Evolutionary conservation across 2,113 vertebrate species (phyloP).

Genomic region (Nyctibius bracteatus): DNA sequence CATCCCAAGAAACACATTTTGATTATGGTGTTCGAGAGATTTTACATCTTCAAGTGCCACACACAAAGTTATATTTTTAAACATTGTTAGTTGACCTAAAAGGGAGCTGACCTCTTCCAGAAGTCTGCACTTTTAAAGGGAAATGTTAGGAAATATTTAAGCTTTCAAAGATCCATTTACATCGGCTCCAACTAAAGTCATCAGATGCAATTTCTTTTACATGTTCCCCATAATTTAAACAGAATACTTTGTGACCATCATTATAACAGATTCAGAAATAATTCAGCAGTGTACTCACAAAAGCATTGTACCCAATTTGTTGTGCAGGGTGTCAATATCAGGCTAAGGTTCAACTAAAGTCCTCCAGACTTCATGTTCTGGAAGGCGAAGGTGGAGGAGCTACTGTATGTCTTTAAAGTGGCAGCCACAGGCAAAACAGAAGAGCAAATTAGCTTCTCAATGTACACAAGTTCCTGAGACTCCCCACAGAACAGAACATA

Average conservation of each 20-base stretch:
- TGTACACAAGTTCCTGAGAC: accelerated
- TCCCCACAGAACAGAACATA: not conserved
- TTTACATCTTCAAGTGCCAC: not conserved
- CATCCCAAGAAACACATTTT: not conserved
- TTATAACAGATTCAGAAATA: not conserved
- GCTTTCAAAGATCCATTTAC: not conserved
- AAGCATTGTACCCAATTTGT: not conserved
- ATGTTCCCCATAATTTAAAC: not conserved
- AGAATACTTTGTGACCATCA: not conserved
- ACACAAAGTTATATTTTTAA: not conserved
- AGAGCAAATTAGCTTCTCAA: not conserved
- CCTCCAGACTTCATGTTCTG: not conserved
- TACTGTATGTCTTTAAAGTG: not conserved
- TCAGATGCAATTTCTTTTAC: not conserved
- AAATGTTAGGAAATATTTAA: not conserved
- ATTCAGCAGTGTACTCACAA: not conserved
- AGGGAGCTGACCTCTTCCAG: not conserved
- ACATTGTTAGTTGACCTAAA: not conserved
- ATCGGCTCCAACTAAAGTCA: not conserved
- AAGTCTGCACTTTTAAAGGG: not conserved
- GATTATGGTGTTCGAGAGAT: not conserved
- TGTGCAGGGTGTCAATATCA: not conserved
- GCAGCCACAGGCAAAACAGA: not conserved
- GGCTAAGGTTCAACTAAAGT: not conserved
- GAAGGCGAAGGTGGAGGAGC: not conserved